Base-by-base conservation (phyloP, 2,797 vertebrate genomes). In the Urophycis tenuis region DNA sequence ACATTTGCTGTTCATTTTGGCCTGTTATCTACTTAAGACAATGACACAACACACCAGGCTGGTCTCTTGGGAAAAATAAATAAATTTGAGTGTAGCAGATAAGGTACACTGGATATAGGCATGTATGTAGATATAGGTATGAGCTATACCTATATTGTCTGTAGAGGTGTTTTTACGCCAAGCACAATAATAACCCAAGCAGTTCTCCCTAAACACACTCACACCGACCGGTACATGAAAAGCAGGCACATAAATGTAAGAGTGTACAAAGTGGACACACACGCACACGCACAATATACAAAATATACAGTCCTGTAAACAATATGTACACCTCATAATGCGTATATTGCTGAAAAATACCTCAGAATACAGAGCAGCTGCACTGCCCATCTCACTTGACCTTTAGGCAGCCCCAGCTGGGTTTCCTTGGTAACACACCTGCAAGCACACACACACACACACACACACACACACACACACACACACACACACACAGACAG, bases 401-500 rank as follows among this genome's bases (percentile, higher is more conserved):
- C 83, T 82, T 87, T 74, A 81, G 39, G 29, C 9, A 8, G 14
- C 36, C 74, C 77, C 10, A 17, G 31, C 1, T 0, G 1, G 35
- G 83, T 83, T 81, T 74, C 79, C 71, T 80, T 84, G 81, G 79
- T 35, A 77, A 78, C 78, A 71, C 75, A 75, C 67, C 39, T 71
- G n/a, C 69, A 33, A 31, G 7, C 53, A 35, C 71, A 77, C 11
- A 35, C 34, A 35, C 34, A 35, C 34, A 35, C 34, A 35, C 34
- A 35, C 34, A 35, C 34, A 35, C 34, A 35, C 41, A 19, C 15
- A 6, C 53, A 64, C 53, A 64, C 53, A 64, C 8, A 22, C 49
- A 22, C 49, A 7, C 4, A 53, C 49, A 34, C 22, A 70, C 31
- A 67, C 53, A 41, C 17, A 19, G 9, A 29, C 17, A 74, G 73